These are phyloP conservation scores for Thymallus thymallus DNA, from an alignment of 2,113 vertebrate genomes.

Conservation along the genomic window DNA sequence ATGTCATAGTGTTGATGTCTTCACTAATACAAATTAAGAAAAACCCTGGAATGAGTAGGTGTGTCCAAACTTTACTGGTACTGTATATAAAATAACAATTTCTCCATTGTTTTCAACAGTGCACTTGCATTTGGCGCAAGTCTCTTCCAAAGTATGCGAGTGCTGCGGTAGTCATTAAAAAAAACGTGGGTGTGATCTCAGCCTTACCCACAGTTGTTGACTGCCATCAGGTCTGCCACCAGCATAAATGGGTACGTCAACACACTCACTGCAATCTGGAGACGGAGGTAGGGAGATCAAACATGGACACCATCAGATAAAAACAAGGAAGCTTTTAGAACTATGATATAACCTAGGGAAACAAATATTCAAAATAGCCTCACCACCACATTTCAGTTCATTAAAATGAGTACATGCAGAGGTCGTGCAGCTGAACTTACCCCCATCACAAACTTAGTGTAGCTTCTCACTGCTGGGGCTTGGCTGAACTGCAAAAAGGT, in stretches of 20 bases:
- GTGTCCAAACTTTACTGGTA: too few species aligned
- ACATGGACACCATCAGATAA: too few species aligned
- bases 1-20: too few species aligned
- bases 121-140: too few species aligned
- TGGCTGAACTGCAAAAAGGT: conserved; percentile 18
- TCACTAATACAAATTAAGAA: too few species aligned
- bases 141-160: too few species aligned
- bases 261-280: conserved; percentile 85
- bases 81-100: too few species aligned
- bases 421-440: neutral
- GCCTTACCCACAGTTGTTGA: conserved; percentile 89
- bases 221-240: conserved; percentile 86
- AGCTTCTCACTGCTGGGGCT: neutral
- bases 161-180: too few species aligned
- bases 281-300: conserved; percentile 1
- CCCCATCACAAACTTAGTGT: conserved; percentile 79
- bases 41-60: too few species aligned
- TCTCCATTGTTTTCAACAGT: too few species aligned
- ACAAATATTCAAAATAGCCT: neutral
- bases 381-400: neutral
- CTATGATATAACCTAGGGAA: neutral
- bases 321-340: neutral
- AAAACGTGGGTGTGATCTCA: too few species aligned
- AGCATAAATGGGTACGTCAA: conserved; percentile 87
- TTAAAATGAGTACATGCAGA: neutral